These are phyloP conservation scores for Dissostichus mawsoni DNA, from an alignment of 2,113 vertebrate genomes.

Conservation along the genomic window DNA sequence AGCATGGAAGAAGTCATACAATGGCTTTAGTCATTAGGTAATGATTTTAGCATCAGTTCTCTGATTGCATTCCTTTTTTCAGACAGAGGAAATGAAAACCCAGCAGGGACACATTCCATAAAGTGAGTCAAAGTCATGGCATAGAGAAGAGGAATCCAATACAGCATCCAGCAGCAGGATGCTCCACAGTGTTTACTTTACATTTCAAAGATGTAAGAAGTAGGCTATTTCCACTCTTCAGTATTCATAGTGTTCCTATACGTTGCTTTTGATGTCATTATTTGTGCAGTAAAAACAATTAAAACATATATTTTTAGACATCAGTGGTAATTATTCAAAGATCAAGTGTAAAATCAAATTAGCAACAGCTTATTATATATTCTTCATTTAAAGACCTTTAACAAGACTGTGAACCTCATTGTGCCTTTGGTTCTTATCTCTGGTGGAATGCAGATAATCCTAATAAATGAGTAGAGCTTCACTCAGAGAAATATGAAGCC, in stretches of 20 bases:
- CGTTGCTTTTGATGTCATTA: conserved; percentile 56
- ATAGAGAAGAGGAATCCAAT: conserved; percentile 40
- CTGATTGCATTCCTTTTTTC: conserved; percentile 73
- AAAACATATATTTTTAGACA: conserved; percentile 74
- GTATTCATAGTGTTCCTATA: conserved; percentile 12
- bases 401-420: conserved; percentile 78
- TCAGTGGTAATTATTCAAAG: conserved; percentile 74
- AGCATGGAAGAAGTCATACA: conserved; percentile 64
- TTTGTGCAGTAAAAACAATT: conserved; percentile 71
- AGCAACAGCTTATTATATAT: conserved; percentile 83
- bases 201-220: conserved; percentile 35
- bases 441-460: conserved; percentile 84
- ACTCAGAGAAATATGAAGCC: conserved; percentile 80
- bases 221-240: conserved; percentile 8
- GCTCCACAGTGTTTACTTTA: conserved; percentile 46
- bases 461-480: conserved; percentile 83
- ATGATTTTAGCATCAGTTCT: conserved; percentile 74
- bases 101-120: conserved; percentile 73
- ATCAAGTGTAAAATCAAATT: conserved; percentile 84
- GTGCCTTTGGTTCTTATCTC: conserved; percentile 81
- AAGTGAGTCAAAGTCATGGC: conserved; percentile 59
- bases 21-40: conserved; percentile 77
- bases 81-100: conserved; percentile 75
- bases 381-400: conserved; percentile 80
- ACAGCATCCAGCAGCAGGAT: conserved; percentile 39